These are phyloP conservation scores for Catharus minimus DNA, from an alignment of 2,113 vertebrate genomes.

Conservation along the genomic window DNA sequence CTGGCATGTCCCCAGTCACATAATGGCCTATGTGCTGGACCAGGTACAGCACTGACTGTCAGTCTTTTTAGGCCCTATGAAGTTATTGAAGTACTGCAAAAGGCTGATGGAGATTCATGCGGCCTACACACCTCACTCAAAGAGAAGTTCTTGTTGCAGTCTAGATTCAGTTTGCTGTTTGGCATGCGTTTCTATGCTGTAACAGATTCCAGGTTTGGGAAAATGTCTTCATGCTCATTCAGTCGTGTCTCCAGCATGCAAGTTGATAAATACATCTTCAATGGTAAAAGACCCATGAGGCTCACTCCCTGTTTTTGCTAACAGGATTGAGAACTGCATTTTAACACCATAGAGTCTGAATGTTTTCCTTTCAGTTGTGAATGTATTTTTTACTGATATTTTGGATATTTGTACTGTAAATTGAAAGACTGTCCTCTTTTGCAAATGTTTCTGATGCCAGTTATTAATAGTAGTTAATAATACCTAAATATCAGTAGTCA, in stretches of 20 bases:
- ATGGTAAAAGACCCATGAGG: not conserved
- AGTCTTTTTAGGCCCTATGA: not conserved
- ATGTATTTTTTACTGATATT: not conserved
- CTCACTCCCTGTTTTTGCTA: not conserved
- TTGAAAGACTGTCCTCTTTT: not conserved
- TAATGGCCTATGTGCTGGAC: not conserved
- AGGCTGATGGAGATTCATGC: not conserved
- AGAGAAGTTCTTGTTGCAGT: not conserved
- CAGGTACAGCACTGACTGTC: not conserved
- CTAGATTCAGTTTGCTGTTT: not conserved
- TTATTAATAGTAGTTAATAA: not conserved
- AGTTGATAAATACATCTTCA: not conserved
- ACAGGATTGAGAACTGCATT: not conserved
- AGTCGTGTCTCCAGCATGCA: not conserved
- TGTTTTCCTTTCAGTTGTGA: not conserved
- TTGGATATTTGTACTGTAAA: not conserved
- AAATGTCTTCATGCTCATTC: not conserved
- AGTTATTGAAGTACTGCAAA: not conserved
- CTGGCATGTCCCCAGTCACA: not conserved
- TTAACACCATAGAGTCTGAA: not conserved
- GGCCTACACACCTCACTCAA: not conserved
- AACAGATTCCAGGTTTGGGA: not conserved
- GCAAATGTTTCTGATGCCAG: not conserved
- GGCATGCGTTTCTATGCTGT: not conserved
- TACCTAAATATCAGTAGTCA: not conserved